Base-by-base conservation (phyloP, 2,888 invertebrate species). In the Drosophila basisetae region DNA sequence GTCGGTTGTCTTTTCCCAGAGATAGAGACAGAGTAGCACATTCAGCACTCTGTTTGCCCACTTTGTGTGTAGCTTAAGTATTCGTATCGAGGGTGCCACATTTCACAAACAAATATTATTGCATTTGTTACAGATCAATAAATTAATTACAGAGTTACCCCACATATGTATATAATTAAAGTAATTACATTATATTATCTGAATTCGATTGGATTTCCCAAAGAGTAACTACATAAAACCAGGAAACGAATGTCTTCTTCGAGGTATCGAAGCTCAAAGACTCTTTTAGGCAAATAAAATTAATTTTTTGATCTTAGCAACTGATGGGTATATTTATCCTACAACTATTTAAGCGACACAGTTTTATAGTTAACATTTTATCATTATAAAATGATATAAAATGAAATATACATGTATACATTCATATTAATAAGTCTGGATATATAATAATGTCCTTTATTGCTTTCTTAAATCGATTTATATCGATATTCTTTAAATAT, bases 121-220 rank as follows among this genome's bases (percentile, higher is more conserved):
- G 65, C 35, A 65, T 67, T 41, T 65, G 28, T 37, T 65, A 35
- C 28, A 39, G 39, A 39, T 56, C 39, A n/a, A 30, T 56, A 28
- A 55, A 28, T 56, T 28, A 39, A 56, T 56, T 56, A 56, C n/a
- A 13, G 28, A 13, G 5, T 16, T 25, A 16, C 16, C n/a, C 7
- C n/a, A 28, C 2, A 31, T 9, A 5, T n/a, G n/a, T 13, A n/a
- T 11, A 5, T 28, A 9, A 30, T n/a, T n/a, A 13, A 39, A 39
- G 13, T 39, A 16, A 56, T 30, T 39, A 56, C 7, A 13, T n/a
- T 13, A 39, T 39, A n/a, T 7, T 55, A 37, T 4, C 13, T 13
- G 28, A 28, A n/a, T 28, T 37, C 18, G 13, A 2, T 13, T 55
- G 2, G 37, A 13, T 37, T 37, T 28, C 16, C 18, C n/a, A 43